These are phyloP conservation scores for Cyprinus carpio DNA, from an alignment of 2,113 vertebrate genomes.

Conservation along the genomic window DNA sequence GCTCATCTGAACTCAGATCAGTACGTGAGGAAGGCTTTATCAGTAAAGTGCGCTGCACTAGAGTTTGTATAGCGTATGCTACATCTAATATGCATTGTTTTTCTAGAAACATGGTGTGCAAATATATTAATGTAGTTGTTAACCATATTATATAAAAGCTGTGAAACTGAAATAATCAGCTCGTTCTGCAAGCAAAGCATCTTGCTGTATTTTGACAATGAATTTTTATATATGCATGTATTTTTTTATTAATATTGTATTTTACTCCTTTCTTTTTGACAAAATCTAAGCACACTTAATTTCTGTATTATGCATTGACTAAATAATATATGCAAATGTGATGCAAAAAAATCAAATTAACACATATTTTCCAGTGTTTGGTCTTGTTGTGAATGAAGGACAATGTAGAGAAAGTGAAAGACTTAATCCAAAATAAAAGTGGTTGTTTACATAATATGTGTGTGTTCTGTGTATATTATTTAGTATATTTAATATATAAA, in stretches of 20 bases:
- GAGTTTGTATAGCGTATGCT: neutral
- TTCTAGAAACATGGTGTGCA: neutral
- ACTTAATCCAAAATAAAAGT: too few relatives aligned
- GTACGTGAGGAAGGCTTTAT: neutral
- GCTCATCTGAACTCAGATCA: neutral
- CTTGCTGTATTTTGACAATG: neutral
- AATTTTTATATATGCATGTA: neutral
- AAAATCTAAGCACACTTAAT: neutral
- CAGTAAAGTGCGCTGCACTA: neutral
- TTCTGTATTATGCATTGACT: neutral
- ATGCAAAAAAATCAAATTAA: neutral
- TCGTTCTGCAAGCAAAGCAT: neutral
- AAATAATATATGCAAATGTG: neutral
- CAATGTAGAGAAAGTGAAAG: too few relatives aligned
- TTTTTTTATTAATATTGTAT: neutral
- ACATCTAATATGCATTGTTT: neutral
- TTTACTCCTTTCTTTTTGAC: neutral
- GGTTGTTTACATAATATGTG: too few relatives aligned
- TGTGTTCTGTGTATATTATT: too few relatives aligned
- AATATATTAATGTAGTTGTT: neutral
- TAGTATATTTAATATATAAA: too few relatives aligned
- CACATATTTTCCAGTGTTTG: neutral
- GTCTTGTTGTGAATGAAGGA: neutral
- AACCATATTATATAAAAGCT: neutral
- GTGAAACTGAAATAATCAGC: neutral